A percentile compares a stretch with the other conserved stretches of the same genome.
phyloP scores from a whole-genome alignment of 2,113 vertebrate species.

The Holacanthus passer region DNA sequence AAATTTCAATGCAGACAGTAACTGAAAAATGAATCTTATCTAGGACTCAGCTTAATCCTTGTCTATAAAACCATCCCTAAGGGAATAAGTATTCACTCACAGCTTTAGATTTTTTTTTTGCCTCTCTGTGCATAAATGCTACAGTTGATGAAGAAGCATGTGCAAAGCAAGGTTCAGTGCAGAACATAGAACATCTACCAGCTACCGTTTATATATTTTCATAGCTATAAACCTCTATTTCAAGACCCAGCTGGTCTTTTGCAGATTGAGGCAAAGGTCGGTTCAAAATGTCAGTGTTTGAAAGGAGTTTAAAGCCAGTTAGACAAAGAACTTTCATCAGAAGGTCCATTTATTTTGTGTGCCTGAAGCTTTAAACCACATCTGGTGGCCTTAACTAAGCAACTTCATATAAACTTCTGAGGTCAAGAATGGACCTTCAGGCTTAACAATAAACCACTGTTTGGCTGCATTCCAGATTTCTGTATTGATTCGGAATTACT shows the following conservation, averaged over 20 bases:
- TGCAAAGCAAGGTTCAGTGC: conserved; percentile 73
- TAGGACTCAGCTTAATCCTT: conserved; percentile 49
- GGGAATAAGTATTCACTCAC: conserved; percentile 61
- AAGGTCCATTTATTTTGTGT: not conserved
- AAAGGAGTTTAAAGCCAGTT: not conserved
- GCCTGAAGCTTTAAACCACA: not conserved
- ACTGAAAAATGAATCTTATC: conserved; percentile 39
- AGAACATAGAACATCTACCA: conserved; percentile 57
- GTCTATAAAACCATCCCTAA: conserved; percentile 51
- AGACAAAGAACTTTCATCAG: not conserved
- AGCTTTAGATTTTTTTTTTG: conserved; percentile 56
- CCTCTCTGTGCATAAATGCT: conserved; percentile 73
- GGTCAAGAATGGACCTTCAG: not conserved
- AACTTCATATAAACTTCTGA: not conserved
- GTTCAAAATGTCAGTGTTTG: conserved; percentile 15
- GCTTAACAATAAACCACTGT: not conserved
- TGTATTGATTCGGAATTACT: not conserved
- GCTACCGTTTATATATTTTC: conserved; percentile 32
- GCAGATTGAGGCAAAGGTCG: conserved; percentile 37
- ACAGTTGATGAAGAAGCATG: conserved; percentile 72
- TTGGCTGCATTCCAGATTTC: conserved; percentile 21
- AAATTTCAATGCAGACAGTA: conserved; percentile 36
- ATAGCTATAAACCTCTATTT: conserved; percentile 22
- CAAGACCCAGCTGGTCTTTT: conserved; percentile 19
- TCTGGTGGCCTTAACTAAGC: not conserved